phyloP scores from a whole-genome alignment of 1,140 invertebrate genomes.

The Drosophila mojavensis region DNA sequence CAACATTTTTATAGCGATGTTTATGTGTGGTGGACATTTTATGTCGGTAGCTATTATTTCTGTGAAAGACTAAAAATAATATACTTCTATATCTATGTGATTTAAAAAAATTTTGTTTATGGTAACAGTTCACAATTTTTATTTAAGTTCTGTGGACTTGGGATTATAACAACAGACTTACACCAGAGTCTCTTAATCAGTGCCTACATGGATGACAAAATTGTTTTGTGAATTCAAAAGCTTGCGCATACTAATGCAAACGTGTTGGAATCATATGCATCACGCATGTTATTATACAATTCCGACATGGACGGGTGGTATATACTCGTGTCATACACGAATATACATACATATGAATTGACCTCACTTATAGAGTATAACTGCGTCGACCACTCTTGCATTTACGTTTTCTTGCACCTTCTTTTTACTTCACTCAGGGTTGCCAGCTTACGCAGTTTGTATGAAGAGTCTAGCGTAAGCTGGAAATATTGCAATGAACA shows the following conservation, averaged over 20 bases:
- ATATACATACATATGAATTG: no score
- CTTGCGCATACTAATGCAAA: neutral
- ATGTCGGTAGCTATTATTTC: constrained; percentile 33
- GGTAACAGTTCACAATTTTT: neutral
- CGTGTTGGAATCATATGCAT: neutral
- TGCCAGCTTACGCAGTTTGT: constrained; percentile 16
- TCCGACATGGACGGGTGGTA: no score
- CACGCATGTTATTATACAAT: neutral
- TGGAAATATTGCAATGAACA: neutral
- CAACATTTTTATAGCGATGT: constrained; percentile 97
- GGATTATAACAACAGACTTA: neutral
- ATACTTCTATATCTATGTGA: neutral
- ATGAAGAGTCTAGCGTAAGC: neutral
- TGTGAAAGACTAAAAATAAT: neutral
- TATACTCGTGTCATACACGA: no score
- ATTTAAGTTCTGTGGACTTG: neutral
- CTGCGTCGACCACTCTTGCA: constrained; percentile 11
- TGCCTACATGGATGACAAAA: neutral
- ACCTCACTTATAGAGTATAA: constrained; percentile 7
- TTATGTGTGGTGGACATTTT: constrained; percentile 94
- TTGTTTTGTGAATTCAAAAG: neutral
- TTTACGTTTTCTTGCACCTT: constrained; percentile 27
- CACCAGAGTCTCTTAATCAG: neutral
- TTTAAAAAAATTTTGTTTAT: neutral
- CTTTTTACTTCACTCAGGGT: constrained; percentile 24